These are phyloP conservation scores for Eupeodes luniger DNA, from an alignment of 2,888 invertebrate species.

Conservation along the genomic window DNA sequence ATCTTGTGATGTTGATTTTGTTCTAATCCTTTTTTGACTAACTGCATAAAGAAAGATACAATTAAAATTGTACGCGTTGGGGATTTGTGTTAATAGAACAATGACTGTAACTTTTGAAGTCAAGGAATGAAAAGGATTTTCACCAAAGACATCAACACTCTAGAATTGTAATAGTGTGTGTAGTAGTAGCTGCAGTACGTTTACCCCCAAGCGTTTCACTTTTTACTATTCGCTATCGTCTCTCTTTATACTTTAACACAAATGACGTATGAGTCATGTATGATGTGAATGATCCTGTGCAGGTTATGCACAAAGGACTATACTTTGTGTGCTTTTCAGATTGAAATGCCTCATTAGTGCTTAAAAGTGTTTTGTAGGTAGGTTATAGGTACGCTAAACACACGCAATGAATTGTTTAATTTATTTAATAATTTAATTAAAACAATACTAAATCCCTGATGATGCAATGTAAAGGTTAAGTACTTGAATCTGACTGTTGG, in stretches of 20 bases:
- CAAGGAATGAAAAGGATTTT: conserved; percentile 29
- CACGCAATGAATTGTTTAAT: conserved; percentile 13
- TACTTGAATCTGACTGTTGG: neutral
- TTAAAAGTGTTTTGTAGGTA: neutral
- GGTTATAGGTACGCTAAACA: neutral
- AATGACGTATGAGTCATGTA: neutral
- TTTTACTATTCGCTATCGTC: neutral
- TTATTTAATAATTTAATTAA: conserved; percentile 24
- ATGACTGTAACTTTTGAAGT: conserved; percentile 46
- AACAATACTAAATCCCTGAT: neutral
- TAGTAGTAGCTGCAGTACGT: conserved; percentile 39
- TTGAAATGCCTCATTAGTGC: conserved; percentile 29
- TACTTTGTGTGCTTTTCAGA: conserved; percentile 11
- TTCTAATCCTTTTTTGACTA: conserved; percentile 16
- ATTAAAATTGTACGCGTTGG: conserved; percentile 57
- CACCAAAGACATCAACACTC: conserved; percentile 22
- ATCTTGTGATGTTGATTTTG: neutral
- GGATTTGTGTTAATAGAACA: conserved; percentile 69
- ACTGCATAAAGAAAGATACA: conserved; percentile 38
- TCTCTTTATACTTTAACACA: conserved; percentile 24
- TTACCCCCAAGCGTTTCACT: conserved; percentile 52
- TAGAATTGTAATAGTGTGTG: conserved; percentile 3
- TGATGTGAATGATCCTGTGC: neutral
- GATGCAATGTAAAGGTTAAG: neutral
- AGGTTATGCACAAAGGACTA: neutral